Evolutionary conservation across 2,888 invertebrate genomes (phyloP), one percentile per base, ranked within the genome.

Genomic region (Scaptodrosophila latifasciaeformis): DNA sequence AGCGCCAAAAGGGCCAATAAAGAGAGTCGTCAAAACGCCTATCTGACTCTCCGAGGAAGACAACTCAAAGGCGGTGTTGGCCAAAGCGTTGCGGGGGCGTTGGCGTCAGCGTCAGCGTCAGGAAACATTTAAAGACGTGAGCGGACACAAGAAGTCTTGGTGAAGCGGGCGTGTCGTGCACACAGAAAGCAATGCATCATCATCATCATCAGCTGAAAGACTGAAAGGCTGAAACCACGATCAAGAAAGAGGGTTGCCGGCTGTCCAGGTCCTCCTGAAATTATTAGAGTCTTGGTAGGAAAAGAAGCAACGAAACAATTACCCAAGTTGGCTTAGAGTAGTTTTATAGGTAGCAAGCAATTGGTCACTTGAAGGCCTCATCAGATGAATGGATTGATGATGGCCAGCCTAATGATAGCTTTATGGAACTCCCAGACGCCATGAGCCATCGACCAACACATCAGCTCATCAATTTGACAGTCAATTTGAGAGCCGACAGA

Each of bases 21-120:
- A 9, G 39, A 60, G 52, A 75, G 59, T 62, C 78, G 75, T 75
- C 75, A 78, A 70, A 64, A 72, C 78, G 76, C 76, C 75, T 70
- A 59, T n/a, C n/a, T n/a, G n/a, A n/a, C n/a, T 7, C 24, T 24
- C 3, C 24, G 24, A 24, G 4, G 24, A 7, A 24, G n/a, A n/a
- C n/a, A n/a, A 62, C 58, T 65, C 60, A 24, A 24, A 24, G 72
- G 48, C 49, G 62, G 17, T 35, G 12, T 17, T 10, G 42, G n/a
- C n/a, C 6, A 19, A 6, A 29, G n/a, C 13, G 12, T 5, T 35
- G 42, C 49, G 63, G 59, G 63, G 75, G 67, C 67, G 67, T 65
- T 59, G 55, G 52, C 53, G 24, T 60, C 62, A 49, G 24, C 29
- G 39, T 40, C 6, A 4, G 39, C 15, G 40, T 10, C 51, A 46